Conservation (phyloP, 1,140 invertebrate genomes). For the Trichomalopsis sarcophagae region DNA sequence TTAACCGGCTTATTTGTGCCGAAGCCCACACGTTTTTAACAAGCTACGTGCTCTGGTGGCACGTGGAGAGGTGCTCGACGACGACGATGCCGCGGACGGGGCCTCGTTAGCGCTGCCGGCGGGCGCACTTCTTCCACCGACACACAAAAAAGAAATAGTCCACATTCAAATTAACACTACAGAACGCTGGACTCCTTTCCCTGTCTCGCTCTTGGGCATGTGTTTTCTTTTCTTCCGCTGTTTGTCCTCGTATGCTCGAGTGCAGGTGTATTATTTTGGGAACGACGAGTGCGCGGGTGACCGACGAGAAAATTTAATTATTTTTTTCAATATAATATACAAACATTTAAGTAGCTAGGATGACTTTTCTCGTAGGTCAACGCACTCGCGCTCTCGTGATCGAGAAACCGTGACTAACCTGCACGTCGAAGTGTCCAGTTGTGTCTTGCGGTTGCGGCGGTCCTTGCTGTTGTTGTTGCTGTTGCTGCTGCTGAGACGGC, state of each 20-base stretch:
- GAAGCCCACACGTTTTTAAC: constrained; percentile 12
- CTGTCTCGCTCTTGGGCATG: background rate
- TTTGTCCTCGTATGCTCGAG: constrained; percentile 1
- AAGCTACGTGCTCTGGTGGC: constrained; percentile 31
- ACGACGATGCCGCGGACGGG: background rate
- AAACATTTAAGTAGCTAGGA: too few relatives aligned
- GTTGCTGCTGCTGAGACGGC: constrained; percentile 74
- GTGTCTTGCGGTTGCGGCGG: constrained; percentile 71
- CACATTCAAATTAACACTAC: constrained; percentile 58
- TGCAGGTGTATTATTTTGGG: constrained; percentile 17
- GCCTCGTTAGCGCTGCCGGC: constrained; percentile 59
- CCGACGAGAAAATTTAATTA: background rate
- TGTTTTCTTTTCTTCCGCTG: background rate
- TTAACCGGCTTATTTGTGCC: constrained; percentile 29
- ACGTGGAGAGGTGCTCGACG: constrained; percentile 37
- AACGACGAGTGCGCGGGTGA: background rate
- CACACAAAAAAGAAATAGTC: constrained; percentile 8
- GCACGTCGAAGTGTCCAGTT: constrained; percentile 75
- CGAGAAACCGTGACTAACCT: constrained; percentile 67
- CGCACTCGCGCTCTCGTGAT: background rate
- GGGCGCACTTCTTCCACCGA: constrained; percentile 33
- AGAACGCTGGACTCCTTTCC: constrained; percentile 1
- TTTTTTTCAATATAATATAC: too few relatives aligned
- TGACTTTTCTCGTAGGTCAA: too few relatives aligned
- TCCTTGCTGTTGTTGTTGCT: constrained; percentile 79